Base-by-base conservation (phyloP, 2,797 vertebrate genomes). In the Alfaro cultratus region DNA sequence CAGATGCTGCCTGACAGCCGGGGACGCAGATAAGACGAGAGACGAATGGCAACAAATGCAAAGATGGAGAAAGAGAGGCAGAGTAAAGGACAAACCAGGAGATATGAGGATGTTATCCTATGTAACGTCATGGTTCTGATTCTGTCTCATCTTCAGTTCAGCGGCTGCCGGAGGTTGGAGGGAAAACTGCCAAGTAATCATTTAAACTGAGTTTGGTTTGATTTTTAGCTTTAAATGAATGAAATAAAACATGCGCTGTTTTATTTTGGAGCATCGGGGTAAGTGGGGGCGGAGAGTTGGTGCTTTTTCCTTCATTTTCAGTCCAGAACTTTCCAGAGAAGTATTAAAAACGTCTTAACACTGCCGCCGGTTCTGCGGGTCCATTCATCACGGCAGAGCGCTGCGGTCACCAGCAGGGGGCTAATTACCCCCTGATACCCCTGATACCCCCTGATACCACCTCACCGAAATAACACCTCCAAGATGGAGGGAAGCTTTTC, bases 321-420 rank as follows among this genome's bases (percentile, higher is more conserved):
- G 26, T 55, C 26, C 23, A 10, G 51, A n/a, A 1, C 9, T 55
- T 55, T 55, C 5, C n/a, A 60, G 55, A 12, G 39, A 60, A 60
- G 13, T 0, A n/a, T 6, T 6, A 16, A 31, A 60, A 60, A 60
- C 26, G 47, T 18, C 47, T 18, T 1, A 49, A 49, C 47, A 49
- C 5, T 49, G 47, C 47, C 2, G 6, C 47, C 6, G 47, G 47
- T 49, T 49, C 47, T 49, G 6, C 6, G 85, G 46, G 81, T 83
- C 75, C 87, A 87, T 91, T 89, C 79, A 89, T 91, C 91, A 89
- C 21, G 29, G 71, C 74, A 1, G 75, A 51, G 86, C 41, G 1
- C 78, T 73, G 75, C 34, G 87, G 86, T 85, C 91, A 89, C 88
- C 89, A 83, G 91, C 89, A 81, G 84, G 87, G 62, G 86, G 85